phyloP scores from a whole-genome alignment of 2,113 vertebrate genomes.

The Puffinus mauretanicus region DNA sequence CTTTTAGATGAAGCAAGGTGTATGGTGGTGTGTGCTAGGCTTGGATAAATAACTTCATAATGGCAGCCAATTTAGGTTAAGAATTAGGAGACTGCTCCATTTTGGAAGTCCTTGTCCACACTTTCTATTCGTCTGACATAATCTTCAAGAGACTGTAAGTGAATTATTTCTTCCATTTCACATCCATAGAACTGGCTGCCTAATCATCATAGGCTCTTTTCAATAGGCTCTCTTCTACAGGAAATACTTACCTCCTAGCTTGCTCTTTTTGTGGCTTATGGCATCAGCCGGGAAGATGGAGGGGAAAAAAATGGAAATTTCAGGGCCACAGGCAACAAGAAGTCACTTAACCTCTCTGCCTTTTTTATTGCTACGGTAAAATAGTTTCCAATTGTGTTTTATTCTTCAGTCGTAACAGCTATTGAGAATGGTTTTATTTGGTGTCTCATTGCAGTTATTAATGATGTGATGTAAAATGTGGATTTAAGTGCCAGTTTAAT shows the following conservation, averaged over 20 bases:
- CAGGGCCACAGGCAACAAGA: background rate
- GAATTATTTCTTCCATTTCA: background rate
- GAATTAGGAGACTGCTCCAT: background rate
- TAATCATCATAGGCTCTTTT: background rate
- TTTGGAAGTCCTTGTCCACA: background rate
- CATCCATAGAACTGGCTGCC: background rate
- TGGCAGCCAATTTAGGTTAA: background rate
- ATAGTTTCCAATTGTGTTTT: background rate
- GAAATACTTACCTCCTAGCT: background rate
- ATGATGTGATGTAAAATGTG: background rate
- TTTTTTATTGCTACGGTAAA: background rate
- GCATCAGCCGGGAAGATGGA: background rate
- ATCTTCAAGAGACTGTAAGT: background rate
- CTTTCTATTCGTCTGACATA: background rate
- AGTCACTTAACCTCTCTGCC: background rate
- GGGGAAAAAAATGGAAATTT: background rate
- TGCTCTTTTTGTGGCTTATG: background rate
- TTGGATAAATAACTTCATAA: background rate
- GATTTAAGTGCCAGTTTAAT: background rate
- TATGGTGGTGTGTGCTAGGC: background rate
- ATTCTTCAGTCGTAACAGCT: background rate
- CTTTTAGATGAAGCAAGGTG: background rate
- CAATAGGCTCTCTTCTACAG: background rate
- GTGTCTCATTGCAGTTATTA: background rate
- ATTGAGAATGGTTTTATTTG: background rate